phyloP scores from a whole-genome alignment of 2,888 invertebrate genomes.

The Megamerina dolium region DNA sequence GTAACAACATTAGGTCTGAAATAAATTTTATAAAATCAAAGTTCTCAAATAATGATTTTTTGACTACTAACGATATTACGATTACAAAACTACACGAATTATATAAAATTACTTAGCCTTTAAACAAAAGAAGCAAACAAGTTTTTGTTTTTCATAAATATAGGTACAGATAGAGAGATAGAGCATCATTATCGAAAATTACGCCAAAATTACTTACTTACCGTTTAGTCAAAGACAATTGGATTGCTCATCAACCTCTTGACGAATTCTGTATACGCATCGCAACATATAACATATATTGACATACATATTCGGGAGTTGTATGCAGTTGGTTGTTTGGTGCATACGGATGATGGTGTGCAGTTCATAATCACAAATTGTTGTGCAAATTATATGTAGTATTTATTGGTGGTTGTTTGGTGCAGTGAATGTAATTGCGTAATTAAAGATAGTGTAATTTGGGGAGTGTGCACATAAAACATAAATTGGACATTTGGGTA shows the following conservation, averaged over 20 bases:
- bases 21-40: too few species aligned
- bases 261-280: conserved; percentile 42
- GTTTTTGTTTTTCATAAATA: too few species aligned
- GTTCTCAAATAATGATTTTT: too few species aligned
- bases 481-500: conserved; percentile 14
- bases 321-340: too few species aligned
- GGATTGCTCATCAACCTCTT: conserved; percentile 48
- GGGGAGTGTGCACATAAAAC: conserved; percentile 1
- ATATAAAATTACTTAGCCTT: too few species aligned
- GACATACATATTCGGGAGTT: conserved; percentile 4
- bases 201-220: too few species aligned
- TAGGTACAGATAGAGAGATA: too few species aligned
- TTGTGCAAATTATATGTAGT: neutral
- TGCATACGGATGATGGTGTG: neutral
- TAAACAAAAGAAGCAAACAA: too few species aligned
- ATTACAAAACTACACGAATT: too few species aligned
- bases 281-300: conserved; percentile 7
- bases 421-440: neutral
- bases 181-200: too few species aligned
- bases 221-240: conserved; percentile 46
- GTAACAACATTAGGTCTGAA: too few species aligned
- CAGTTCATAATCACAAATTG: neutral
- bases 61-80: too few species aligned
- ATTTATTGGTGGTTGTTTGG: neutral
- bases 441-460: conserved; percentile 20